phyloP scores from a whole-genome alignment of 2,113 vertebrate species.

The Oxyruncus cristatus region DNA sequence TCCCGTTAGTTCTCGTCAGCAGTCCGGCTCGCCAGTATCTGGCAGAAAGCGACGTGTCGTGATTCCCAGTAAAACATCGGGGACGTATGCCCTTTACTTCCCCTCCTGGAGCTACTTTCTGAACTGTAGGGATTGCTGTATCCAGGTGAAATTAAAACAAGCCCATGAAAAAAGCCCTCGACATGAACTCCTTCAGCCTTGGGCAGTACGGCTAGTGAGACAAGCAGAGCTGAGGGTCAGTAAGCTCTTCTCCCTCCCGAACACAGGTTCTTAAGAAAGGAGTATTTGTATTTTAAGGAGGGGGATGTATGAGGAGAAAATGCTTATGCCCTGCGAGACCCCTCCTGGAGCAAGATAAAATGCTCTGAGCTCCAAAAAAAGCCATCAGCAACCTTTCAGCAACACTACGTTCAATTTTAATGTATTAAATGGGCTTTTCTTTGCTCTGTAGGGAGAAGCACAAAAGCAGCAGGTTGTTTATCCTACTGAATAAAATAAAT shows the following conservation, averaged over 20 bases:
- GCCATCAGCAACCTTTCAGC: conserved; percentile 32
- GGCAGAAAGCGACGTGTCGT: not conserved
- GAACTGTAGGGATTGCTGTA: not conserved
- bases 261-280: not conserved
- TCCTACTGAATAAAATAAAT: conserved; percentile 63
- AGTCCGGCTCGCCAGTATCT: too few relatives aligned
- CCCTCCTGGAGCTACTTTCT: not conserved
- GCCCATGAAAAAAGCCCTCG: not conserved
- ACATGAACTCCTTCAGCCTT: not conserved
- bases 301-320: not conserved
- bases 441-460: conserved; percentile 35
- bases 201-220: not conserved
- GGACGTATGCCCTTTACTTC: not conserved
- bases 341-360: not conserved
- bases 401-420: conserved; percentile 51
- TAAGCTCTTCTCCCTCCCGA: fast-evolving
- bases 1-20: fast-evolving
- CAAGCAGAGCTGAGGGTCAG: not conserved
- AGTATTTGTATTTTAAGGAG: not conserved
- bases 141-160: not conserved
- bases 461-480: conserved; percentile 61
- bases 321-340: not conserved
- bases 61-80: not conserved
- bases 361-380: not conserved
- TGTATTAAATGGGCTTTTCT: conserved; percentile 44